phyloP scores from a whole-genome alignment of 2,797 vertebrate species.

The Paedocypris micromegethes region DNA sequence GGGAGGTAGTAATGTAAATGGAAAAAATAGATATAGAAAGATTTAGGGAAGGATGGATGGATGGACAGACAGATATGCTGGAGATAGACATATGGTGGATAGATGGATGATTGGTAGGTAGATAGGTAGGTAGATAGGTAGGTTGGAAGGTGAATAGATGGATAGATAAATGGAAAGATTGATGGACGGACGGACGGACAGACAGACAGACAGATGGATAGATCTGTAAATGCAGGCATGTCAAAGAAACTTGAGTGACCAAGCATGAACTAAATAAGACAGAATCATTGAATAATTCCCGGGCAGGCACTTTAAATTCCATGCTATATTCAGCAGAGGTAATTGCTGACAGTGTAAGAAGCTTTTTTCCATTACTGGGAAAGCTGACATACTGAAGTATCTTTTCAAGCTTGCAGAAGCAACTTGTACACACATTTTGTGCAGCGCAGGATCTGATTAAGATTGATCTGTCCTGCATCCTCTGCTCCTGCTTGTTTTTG shows the following conservation, averaged over 20 bases:
- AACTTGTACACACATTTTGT: constrained; percentile 40
- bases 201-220: too few species aligned
- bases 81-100: too few species aligned
- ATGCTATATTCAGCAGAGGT: constrained; percentile 42
- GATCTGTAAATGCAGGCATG: too few species aligned
- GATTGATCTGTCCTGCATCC: constrained; percentile 49
- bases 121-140: too few species aligned
- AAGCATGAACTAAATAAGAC: constrained; percentile 40
- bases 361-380: constrained; percentile 45
- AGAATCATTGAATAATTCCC: constrained; percentile 42
- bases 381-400: constrained; percentile 47
- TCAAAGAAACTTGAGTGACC: constrained; percentile 8
- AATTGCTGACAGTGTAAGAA: constrained; percentile 53
- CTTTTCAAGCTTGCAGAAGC: constrained; percentile 43
- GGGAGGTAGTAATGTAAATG: too few species aligned
- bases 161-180: too few species aligned
- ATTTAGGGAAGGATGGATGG: too few species aligned
- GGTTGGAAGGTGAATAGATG: too few species aligned
- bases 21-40: too few species aligned
- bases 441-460: constrained; percentile 43
- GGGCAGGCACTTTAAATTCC: constrained; percentile 42
- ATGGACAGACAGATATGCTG: too few species aligned
- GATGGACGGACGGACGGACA: too few species aligned
- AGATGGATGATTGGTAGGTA: too few species aligned
- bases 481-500: constrained; percentile 57